Evolutionary conservation across 2,113 vertebrate genomes (phyloP), one percentile per base, ranked within the genome.

Genomic region (Dascyllus trimaculatus): DNA sequence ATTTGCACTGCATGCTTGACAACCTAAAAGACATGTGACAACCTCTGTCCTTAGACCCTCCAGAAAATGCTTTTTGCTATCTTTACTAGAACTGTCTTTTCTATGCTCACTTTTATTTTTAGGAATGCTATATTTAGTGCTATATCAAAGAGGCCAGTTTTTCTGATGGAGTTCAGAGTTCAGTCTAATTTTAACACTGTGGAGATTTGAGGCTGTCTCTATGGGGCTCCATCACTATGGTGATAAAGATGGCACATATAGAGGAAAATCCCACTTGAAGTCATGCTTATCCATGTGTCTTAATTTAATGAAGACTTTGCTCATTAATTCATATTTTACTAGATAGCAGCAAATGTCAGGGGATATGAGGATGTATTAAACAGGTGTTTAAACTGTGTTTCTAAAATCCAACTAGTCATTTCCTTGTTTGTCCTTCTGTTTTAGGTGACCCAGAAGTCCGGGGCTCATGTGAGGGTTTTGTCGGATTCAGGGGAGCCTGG

Each of bases 381-480:
- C 15, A 26, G 38, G 60, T 63, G 21, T 63, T 64, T 11, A 64
- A 29, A 29, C 4, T 4, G 1, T 53, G 62, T 32, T 49, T 65
- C 46, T 51, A 11, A 65, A 38, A 32, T 19, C 40, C 18, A 21
- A 19, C 52, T 29, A 2, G 22, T 35, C 32, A 4, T 40, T 14
- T 38, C 22, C 14, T 5, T 60, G 13, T 62, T 1, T 61, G 25
- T 49, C 17, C 57, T 4, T 25, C 8, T 35, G 48, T 71, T 78
- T 1, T 87, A 98, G 97, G 93, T 97, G 43, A 84, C 71, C 49
- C 94, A 93, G 43, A 95, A 96, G 72, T 96, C 95, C 0, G 95
- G 95, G 0, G 96, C 97, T 7, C 93, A 78, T 2, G 94, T 97
- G 10, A 89, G 92, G 0, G 70, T 94, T 56, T 19, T 85, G 32